Percentiles rank a stretch among this genome's conserved stretches.
phyloP scores from a whole-genome alignment of 2,888 invertebrate genomes.

The Amblyjoppa proteus region DNA sequence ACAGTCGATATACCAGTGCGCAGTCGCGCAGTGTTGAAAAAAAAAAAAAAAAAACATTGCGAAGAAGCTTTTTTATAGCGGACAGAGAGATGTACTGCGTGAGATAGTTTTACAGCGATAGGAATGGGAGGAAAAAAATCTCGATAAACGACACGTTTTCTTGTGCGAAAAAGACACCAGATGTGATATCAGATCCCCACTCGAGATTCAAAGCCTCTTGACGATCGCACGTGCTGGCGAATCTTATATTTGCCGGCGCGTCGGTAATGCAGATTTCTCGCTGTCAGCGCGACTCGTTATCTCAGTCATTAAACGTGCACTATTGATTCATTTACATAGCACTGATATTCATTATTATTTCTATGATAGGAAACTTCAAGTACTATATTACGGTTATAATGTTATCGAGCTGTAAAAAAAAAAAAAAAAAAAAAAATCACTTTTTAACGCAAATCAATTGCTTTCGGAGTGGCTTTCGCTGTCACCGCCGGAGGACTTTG shows the following conservation, averaged over 20 bases:
- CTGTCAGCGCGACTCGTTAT: background rate
- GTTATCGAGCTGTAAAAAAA: background rate
- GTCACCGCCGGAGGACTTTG: background rate
- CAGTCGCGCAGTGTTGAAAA: slow-evolving; percentile 8
- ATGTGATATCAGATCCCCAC: background rate
- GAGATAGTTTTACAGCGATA: background rate
- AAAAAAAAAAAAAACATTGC: background rate
- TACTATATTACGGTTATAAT: background rate
- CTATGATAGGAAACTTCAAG: background rate
- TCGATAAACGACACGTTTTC: slow-evolving; percentile 10
- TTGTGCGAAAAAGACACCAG: background rate
- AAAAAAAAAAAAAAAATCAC: background rate
- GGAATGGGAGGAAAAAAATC: background rate
- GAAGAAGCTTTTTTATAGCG: background rate
- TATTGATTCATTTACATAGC: background rate
- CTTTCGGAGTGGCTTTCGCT: background rate
- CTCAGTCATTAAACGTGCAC: background rate
- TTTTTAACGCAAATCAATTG: background rate
- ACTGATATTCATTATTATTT: background rate
- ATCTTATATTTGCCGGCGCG: background rate
- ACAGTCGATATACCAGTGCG: slow-evolving; percentile 13
- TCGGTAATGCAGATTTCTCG: slow-evolving; percentile 3
- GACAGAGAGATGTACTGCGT: slow-evolving; percentile 7
- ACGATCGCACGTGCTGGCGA: background rate
- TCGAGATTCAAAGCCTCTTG: slow-evolving; percentile 14